Evolutionary conservation across 1,140 invertebrate species (phyloP).

Genomic region (Procambarus virginalis): DNA sequence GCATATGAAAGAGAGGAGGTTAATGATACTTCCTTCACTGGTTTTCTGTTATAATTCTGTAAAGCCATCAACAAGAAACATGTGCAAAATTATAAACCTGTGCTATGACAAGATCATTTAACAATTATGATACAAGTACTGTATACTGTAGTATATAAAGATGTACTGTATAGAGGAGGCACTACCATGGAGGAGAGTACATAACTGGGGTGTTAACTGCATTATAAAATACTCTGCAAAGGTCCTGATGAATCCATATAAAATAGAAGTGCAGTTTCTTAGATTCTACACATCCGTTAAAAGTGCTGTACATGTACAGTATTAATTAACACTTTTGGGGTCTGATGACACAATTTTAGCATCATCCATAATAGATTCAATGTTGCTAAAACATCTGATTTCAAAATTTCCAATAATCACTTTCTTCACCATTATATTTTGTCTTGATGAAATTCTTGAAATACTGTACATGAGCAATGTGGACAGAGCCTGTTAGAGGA

Average conservation of each 20-base stretch:
- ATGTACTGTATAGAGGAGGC: not conserved
- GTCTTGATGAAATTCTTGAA: not conserved
- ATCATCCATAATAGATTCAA: too few species aligned
- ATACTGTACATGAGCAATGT: not conserved
- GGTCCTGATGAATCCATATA: not conserved
- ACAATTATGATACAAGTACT: not conserved
- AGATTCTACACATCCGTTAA: not conserved
- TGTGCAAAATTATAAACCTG: not conserved
- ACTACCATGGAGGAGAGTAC: not conserved
- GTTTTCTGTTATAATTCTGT: not conserved
- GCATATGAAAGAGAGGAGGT: too few species aligned
- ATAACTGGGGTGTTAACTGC: not conserved
- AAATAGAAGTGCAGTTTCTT: not conserved
- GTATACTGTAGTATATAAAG: too few species aligned
- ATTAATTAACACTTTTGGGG: too few species aligned
- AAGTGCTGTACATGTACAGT: not conserved
- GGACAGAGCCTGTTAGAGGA: too few species aligned
- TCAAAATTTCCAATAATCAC: not conserved
- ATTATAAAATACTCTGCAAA: not conserved
- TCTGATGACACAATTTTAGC: too few species aligned
- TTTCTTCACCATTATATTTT: not conserved
- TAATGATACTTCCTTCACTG: too few species aligned
- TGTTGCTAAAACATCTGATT: not conserved
- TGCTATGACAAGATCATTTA: not conserved
- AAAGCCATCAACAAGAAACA: slow-evolving; percentile 6